Evolutionary conservation across 1,140 invertebrate species (phyloP).

Genomic region (Orius insidiosus): DNA sequence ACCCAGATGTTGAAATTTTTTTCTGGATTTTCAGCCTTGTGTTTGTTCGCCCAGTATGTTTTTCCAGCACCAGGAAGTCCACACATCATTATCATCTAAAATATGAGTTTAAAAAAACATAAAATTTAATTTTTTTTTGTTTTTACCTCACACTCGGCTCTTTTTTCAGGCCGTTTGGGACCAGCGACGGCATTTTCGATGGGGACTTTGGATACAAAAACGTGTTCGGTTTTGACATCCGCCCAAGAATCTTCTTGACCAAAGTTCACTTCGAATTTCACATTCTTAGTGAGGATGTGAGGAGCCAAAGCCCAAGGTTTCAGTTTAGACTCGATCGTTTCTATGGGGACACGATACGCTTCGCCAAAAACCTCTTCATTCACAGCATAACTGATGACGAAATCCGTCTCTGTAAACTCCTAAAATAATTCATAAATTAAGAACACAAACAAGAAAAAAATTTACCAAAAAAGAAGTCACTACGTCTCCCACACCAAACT

Average conservation of each 20-base stretch:
- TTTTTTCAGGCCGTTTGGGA: conserved; percentile 44
- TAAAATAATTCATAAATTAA: conserved; percentile 22
- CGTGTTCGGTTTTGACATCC: conserved; percentile 19
- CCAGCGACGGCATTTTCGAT: conserved; percentile 46
- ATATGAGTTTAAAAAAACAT: conserved; percentile 7
- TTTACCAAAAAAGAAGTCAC: conserved; percentile 62
- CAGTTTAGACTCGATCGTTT: conserved; percentile 29
- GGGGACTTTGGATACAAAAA: conserved; percentile 26
- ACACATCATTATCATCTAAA: conserved; percentile 77
- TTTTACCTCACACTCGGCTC: conserved; percentile 70
- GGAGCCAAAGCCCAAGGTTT: conserved; percentile 48
- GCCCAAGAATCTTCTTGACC: conserved; percentile 50
- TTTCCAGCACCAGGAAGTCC: conserved; percentile 81
- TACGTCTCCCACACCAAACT: conserved; percentile 56
- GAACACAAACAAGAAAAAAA: not conserved
- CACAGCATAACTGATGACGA: conserved; percentile 57
- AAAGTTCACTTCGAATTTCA: conserved; percentile 70
- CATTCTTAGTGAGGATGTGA: conserved; percentile 77
- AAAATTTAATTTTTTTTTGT: conserved; percentile 11
- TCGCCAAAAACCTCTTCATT: conserved; percentile 67
- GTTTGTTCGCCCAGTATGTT: conserved; percentile 68
- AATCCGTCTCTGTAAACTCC: conserved; percentile 37
- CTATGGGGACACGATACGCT: conserved; percentile 32
- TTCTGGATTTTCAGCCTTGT: conserved; percentile 45
- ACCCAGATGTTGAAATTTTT: conserved; percentile 75